A percentile compares a stretch with the other conserved stretches of the same genome.
phyloP scores from a whole-genome alignment of 37 sponge, comb jelly and placozoan species.

The Diacarnus erythraeanus region DNA sequence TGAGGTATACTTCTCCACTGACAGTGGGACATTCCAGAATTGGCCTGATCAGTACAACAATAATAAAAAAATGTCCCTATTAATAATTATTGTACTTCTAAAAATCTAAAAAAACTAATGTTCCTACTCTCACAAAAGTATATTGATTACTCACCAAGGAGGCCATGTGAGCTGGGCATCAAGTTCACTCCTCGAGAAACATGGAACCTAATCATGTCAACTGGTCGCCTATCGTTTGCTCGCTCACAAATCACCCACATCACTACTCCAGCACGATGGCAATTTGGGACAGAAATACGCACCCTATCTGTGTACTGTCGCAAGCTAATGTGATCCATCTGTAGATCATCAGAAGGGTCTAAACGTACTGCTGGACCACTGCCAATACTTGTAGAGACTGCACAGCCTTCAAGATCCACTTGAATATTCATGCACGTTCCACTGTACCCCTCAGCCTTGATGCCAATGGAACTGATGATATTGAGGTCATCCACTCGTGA shows the following conservation, averaged over 20 bases:
- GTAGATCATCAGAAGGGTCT: background rate
- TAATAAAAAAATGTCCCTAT: too few species aligned
- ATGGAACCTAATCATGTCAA: conserved; percentile 56
- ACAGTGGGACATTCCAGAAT: conserved; percentile 81
- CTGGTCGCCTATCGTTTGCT: background rate
- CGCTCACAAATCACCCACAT: conserved; percentile 71
- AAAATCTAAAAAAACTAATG: too few species aligned
- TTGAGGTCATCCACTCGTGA: conserved; percentile 47
- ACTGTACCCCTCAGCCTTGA: conserved; percentile 33
- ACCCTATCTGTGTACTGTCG: conserved; percentile 23
- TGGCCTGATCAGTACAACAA: conserved; percentile 43
- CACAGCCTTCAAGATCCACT: conserved; percentile 56
- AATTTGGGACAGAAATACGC: conserved; percentile 73
- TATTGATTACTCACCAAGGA: conserved; percentile 58
- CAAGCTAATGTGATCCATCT: conserved; percentile 11
- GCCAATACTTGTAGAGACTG: background rate
- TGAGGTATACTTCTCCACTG: conserved; percentile 1
- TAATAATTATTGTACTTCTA: too few species aligned
- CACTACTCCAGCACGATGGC: conserved; percentile 56
- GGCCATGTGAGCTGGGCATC: conserved; percentile 67
- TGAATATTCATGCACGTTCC: conserved; percentile 30
- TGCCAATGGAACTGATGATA: conserved; percentile 51
- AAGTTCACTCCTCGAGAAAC: conserved; percentile 66
- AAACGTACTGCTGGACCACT: background rate
- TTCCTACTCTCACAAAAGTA: background rate